These are phyloP conservation scores for Entomyzon cyanotis DNA, from an alignment of 2,113 vertebrate genomes.

Conservation along the genomic window DNA sequence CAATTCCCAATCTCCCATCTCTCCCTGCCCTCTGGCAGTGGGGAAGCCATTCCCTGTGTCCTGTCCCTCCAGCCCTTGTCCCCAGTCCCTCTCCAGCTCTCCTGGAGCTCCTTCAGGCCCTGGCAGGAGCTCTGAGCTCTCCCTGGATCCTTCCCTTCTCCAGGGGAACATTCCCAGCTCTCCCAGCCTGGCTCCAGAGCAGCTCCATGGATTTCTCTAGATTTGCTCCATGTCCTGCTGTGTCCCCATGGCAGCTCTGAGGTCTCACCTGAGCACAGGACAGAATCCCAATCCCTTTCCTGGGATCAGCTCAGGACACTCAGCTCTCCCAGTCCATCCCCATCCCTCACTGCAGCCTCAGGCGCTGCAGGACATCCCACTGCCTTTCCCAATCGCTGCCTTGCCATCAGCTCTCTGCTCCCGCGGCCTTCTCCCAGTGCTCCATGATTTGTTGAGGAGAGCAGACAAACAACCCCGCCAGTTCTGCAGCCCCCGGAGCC, in stretches of 20 bases:
- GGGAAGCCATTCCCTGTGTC: background rate
- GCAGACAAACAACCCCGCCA: background rate
- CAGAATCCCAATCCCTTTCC: background rate
- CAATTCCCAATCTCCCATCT: fast-evolving
- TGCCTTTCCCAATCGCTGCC: background rate
- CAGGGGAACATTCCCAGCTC: background rate
- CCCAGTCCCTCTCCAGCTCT: background rate
- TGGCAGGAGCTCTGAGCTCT: background rate
- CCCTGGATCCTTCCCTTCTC: background rate
- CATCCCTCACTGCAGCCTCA: background rate
- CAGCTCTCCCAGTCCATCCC: fast-evolving
- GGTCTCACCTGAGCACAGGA: background rate
- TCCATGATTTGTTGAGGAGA: background rate
- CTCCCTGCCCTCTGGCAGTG: background rate
- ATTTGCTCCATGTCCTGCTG: background rate
- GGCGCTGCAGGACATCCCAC: background rate
- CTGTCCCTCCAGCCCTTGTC: background rate
- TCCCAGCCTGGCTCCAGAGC: background rate
- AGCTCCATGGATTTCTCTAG: background rate
- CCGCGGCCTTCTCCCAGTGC: background rate
- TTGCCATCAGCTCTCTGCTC: fast-evolving
- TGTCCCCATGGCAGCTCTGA: background rate
- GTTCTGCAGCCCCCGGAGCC: background rate
- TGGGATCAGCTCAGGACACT: background rate
- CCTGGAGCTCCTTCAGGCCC: background rate